A percentile compares a stretch with the other conserved stretches of the same genome.
phyloP scores from a whole-genome alignment of 2,888 invertebrate species.

The Leptopilina drosophilae region DNA sequence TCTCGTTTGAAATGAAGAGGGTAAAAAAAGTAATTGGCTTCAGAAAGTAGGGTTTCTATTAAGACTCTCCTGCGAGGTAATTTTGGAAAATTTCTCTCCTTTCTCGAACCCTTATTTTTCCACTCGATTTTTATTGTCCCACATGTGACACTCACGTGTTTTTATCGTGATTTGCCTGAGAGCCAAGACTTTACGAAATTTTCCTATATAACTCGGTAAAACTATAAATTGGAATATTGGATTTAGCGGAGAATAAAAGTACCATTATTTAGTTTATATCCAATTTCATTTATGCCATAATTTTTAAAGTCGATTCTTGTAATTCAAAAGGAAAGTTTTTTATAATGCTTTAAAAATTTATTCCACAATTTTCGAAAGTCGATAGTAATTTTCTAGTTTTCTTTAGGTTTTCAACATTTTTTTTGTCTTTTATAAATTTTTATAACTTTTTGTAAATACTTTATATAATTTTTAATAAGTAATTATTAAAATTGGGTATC shows the following conservation, averaged over 20 bases:
- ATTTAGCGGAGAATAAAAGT: neutral
- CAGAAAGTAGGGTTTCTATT: slow-evolving; percentile 16
- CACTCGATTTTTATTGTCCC: neutral
- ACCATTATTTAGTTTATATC: neutral
- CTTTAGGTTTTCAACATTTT: no score
- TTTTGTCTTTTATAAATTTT: no score
- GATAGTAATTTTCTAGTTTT: no score
- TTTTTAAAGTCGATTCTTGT: neutral
- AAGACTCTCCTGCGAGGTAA: neutral
- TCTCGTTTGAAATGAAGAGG: neutral
- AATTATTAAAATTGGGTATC: no score
- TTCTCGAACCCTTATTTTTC: neutral
- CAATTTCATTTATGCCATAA: neutral
- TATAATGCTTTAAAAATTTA: no score
- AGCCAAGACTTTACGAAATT: slow-evolving; percentile 33
- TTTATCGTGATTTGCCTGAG: slow-evolving; percentile 22
- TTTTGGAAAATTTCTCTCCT: slow-evolving; percentile 11
- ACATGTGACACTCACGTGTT: slow-evolving; percentile 9
- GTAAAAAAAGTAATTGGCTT: neutral
- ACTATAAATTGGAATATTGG: neutral
- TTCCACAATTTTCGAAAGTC: no score
- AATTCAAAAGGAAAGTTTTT: no score
- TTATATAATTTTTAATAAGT: no score
- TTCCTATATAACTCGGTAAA: slow-evolving; percentile 19
- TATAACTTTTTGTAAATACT: no score